Evolutionary conservation across 2,888 invertebrate species (phyloP).

Genomic region (Adelognathus sp.): DNA sequence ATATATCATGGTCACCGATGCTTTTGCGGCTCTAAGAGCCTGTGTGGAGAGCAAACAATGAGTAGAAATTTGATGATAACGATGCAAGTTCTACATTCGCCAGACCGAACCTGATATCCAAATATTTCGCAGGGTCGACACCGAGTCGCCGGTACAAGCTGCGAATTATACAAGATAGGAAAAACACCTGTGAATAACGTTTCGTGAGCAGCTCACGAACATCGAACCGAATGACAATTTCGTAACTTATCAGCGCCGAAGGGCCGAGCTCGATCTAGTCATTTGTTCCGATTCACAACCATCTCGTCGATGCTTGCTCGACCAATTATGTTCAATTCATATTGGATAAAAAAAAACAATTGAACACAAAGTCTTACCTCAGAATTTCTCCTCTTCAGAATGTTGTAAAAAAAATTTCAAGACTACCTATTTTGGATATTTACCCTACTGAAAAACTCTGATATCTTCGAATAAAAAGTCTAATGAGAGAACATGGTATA

Average conservation of each 20-base stretch:
- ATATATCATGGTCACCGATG: conserved; percentile 20
- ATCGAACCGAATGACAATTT: not conserved
- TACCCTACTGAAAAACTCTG: too few species aligned
- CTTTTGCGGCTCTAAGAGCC: conserved; percentile 62
- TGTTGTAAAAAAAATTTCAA: too few species aligned
- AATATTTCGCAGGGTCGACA: conserved; percentile 76
- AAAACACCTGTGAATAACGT: conserved; percentile 31
- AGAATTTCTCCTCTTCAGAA: too few species aligned
- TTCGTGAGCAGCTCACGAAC: not conserved
- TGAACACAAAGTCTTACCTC: too few species aligned
- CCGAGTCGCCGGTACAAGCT: conserved; percentile 76
- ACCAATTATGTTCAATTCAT: not conserved
- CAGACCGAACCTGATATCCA: conserved; percentile 78
- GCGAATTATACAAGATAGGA: conserved; percentile 71
- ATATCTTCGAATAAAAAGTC: too few species aligned
- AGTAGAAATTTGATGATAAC: conserved; percentile 31
- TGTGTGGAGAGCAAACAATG: conserved; percentile 66
- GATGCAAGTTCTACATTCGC: conserved; percentile 65
- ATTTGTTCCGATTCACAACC: not conserved
- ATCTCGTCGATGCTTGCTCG: not conserved
- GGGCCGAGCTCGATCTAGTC: not conserved
- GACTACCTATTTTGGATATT: too few species aligned
- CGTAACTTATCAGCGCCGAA: not conserved
- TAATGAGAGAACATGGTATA: too few species aligned
- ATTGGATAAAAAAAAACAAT: too few species aligned